A percentile compares a stretch with the other conserved stretches of the same genome.
These are phyloP conservation scores for Parotocinclus haroldoi DNA, from an alignment of 2,797 vertebrate species.

Conservation along the genomic window DNA sequence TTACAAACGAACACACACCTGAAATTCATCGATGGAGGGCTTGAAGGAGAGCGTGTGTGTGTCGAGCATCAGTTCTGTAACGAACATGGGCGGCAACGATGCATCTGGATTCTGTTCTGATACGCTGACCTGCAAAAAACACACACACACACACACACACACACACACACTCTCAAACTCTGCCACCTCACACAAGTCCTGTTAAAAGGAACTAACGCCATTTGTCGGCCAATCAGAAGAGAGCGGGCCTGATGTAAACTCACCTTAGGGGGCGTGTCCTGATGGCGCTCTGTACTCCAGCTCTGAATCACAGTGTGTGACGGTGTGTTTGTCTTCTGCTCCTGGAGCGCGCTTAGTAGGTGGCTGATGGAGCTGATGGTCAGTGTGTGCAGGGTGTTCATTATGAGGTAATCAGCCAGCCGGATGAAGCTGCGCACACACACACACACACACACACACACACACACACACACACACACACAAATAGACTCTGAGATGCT, in stretches of 20 bases:
- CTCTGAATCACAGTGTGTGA: slow-evolving; percentile 65
- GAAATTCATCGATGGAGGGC: slow-evolving; percentile 75
- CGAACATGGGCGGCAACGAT: slow-evolving; percentile 68
- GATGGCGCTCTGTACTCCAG: slow-evolving; percentile 55
- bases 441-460: slow-evolving; percentile 11
- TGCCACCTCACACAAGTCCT: background rate
- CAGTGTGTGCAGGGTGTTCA: slow-evolving; percentile 74
- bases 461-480: too few species aligned
- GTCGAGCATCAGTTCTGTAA: slow-evolving; percentile 76
- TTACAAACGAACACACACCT: slow-evolving; percentile 62
- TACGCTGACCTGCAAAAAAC: slow-evolving; percentile 27
- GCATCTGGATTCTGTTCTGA: slow-evolving; percentile 57
- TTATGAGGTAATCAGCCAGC: slow-evolving; percentile 79
- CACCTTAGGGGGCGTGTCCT: slow-evolving; percentile 63
- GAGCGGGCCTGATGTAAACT: background rate
- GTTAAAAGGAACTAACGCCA: too few species aligned
- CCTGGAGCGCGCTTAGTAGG: slow-evolving; percentile 68
- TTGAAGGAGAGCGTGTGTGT: slow-evolving; percentile 67
- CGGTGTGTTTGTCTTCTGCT: slow-evolving; percentile 69
- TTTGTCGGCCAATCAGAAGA: too few species aligned
- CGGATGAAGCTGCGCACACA: slow-evolving; percentile 76
- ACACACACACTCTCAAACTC: background rate
- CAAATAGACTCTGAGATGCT: too few species aligned
- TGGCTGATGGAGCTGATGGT: slow-evolving; percentile 69
- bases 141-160: slow-evolving; percentile 16